A percentile compares a stretch with the other conserved stretches of the same genome.
phyloP scores from a whole-genome alignment of 2,888 invertebrate species.

The Neoscelio sp. region DNA sequence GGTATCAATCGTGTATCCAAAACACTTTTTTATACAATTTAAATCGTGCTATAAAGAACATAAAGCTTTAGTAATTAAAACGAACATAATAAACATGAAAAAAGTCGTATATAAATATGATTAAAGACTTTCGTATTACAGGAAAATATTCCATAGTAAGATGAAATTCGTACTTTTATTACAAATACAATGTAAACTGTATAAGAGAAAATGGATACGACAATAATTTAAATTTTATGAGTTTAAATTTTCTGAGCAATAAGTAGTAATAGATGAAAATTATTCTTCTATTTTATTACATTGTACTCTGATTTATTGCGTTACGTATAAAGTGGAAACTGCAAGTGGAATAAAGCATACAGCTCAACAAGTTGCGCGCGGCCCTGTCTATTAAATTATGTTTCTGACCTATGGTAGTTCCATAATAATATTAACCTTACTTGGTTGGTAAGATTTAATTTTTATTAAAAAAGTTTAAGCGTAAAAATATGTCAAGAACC shows the following conservation, averaged over 20 bases:
- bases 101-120: too few species aligned
- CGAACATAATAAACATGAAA: too few species aligned
- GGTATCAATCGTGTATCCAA: conserved; percentile 3
- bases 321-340: conserved; percentile 31
- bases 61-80: too few species aligned
- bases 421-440: conserved; percentile 47
- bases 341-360: conserved; percentile 11
- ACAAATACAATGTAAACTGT: not conserved
- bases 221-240: conserved; percentile 24
- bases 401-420: conserved; percentile 28
- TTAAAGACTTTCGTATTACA: too few species aligned
- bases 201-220: conserved; percentile 5
- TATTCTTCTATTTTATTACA: conserved; percentile 35
- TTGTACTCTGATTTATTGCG: conserved; percentile 38
- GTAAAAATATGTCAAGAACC: conserved; percentile 37
- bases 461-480: conserved; percentile 52
- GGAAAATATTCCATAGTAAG: too few species aligned
- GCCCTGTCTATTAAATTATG: conserved; percentile 51
- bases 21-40: too few species aligned
- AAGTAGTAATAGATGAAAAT: conserved; percentile 38
- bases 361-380: conserved; percentile 36
- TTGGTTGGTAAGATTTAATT: conserved; percentile 39
- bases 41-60: too few species aligned
- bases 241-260: conserved; percentile 13
- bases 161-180: not conserved